A percentile compares a stretch with the other conserved stretches of the same genome.
These are phyloP conservation scores for Masticophis lateralis DNA, from an alignment of 2,797 vertebrate genomes.

Conservation along the genomic window DNA sequence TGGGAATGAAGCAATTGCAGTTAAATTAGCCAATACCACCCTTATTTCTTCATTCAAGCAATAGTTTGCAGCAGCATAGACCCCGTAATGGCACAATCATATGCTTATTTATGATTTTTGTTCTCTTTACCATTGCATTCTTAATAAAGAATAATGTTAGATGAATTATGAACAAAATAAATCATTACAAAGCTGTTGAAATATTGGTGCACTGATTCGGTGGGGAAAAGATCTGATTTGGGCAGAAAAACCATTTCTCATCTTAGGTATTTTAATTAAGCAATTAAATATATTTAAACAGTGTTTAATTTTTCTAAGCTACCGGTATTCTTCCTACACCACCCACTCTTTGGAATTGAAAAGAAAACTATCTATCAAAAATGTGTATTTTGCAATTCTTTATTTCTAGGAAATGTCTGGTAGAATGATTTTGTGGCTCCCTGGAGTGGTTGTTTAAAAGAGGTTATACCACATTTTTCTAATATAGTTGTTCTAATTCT, in stretches of 20 bases:
- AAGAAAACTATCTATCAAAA: not conserved
- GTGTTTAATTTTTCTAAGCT: not conserved
- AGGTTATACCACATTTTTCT: not conserved
- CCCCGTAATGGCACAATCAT: not conserved
- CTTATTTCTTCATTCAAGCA: not conserved
- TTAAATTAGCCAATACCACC: not conserved
- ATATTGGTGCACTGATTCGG: not conserved
- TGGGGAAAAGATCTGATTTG: not conserved
- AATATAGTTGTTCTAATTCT: not conserved
- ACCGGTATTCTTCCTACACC: not conserved
- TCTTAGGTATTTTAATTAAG: not conserved
- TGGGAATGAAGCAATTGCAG: not conserved
- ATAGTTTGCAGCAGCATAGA: rapidly evolving
- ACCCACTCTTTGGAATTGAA: not conserved
- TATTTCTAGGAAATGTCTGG: not conserved
- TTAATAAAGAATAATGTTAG: not conserved
- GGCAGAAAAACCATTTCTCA: not conserved
- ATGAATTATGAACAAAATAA: not conserved
- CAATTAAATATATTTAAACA: not conserved
- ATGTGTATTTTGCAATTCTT: not conserved
- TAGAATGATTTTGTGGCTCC: not conserved
- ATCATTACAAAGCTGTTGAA: not conserved
- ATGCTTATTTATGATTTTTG: not conserved
- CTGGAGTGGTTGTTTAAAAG: not conserved
- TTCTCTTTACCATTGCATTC: not conserved